A percentile compares a stretch with the other conserved stretches of the same genome.
Evolutionary conservation across 2,113 vertebrate species (phyloP).

Genomic region (Stegastes partitus): DNA sequence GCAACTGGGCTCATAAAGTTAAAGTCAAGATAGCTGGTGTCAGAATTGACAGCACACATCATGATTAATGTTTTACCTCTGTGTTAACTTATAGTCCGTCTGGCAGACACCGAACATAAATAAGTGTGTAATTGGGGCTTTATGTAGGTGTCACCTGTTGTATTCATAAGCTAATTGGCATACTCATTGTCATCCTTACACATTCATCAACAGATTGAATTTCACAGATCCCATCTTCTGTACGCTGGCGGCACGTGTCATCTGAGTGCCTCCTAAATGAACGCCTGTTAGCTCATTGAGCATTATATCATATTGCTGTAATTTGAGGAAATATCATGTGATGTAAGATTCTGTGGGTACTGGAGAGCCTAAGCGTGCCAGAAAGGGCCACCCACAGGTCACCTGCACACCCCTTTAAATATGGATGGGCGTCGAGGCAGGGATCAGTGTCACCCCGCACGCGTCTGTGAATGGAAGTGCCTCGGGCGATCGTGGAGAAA

Average conservation of each 20-base stretch:
- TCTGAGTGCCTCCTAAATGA: constrained; percentile 53
- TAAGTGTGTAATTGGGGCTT: constrained; percentile 77
- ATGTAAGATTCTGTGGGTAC: constrained; percentile 48
- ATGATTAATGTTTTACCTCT: constrained; percentile 60
- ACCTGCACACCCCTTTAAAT: constrained; percentile 82
- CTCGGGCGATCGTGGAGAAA: constrained; percentile 67
- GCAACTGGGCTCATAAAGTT: background rate
- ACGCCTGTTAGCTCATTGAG: constrained; percentile 58
- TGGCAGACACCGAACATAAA: constrained; percentile 62
- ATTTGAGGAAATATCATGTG: constrained; percentile 80
- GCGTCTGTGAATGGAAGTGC: constrained; percentile 70
- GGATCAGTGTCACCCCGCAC: constrained; percentile 83
- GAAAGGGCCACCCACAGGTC: constrained; percentile 71
- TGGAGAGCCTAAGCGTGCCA: constrained; percentile 54
- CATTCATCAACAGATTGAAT: constrained; percentile 69
- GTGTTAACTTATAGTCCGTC: constrained; percentile 53
- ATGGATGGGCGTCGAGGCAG: constrained; percentile 82
- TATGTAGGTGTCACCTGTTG: constrained; percentile 80
- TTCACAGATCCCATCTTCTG: constrained; percentile 67
- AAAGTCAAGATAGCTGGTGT: constrained; percentile 4
- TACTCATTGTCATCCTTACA: constrained; percentile 74
- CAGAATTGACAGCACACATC: constrained; percentile 33
- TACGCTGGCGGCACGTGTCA: constrained; percentile 69
- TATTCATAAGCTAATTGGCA: constrained; percentile 80
- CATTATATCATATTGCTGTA: constrained; percentile 81